These are phyloP conservation scores for Ceratina australensis DNA, from an alignment of 1,140 invertebrate species.

Conservation along the genomic window DNA sequence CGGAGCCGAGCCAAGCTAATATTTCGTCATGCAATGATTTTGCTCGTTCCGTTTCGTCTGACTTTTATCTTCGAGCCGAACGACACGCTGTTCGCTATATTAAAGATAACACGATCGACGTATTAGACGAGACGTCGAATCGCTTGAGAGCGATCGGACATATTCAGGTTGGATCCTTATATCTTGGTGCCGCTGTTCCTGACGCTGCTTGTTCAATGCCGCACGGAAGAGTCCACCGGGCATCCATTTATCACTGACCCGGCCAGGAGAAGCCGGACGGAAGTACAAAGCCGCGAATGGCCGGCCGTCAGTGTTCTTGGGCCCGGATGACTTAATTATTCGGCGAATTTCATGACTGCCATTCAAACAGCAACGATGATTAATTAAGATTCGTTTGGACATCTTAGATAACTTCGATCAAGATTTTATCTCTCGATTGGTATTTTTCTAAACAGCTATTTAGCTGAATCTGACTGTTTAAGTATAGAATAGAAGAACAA, in stretches of 20 bases:
- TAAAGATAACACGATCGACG: conserved; percentile 23
- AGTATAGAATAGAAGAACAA: too few species aligned
- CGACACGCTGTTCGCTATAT: too few species aligned
- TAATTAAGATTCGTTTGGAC: background rate
- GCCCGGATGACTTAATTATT: conserved; percentile 47
- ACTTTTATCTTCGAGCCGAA: too few species aligned
- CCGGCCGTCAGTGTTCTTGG: conserved; percentile 45
- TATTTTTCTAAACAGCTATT: too few species aligned
- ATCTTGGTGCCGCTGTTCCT: conserved; percentile 57
- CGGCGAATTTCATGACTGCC: conserved; percentile 49
- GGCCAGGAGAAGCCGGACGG: conserved; percentile 61
- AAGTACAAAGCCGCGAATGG: conserved; percentile 65
- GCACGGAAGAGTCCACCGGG: conserved; percentile 49
- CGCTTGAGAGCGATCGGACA: conserved; percentile 44
- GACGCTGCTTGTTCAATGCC: conserved; percentile 56
- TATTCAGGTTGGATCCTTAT: conserved; percentile 53
- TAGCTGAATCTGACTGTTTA: too few species aligned
- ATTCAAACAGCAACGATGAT: background rate
- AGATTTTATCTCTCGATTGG: too few species aligned
- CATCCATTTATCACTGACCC: conserved; percentile 70
- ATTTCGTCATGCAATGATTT: too few species aligned
- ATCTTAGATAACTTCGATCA: too few species aligned
- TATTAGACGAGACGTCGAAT: background rate
- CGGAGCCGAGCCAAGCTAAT: too few species aligned
- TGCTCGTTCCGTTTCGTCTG: too few species aligned